A percentile compares a stretch with the other conserved stretches of the same genome.
Conservation (phyloP, 2,888 invertebrate genomes). For the Dimorphilus gyrociliatus region DNA sequence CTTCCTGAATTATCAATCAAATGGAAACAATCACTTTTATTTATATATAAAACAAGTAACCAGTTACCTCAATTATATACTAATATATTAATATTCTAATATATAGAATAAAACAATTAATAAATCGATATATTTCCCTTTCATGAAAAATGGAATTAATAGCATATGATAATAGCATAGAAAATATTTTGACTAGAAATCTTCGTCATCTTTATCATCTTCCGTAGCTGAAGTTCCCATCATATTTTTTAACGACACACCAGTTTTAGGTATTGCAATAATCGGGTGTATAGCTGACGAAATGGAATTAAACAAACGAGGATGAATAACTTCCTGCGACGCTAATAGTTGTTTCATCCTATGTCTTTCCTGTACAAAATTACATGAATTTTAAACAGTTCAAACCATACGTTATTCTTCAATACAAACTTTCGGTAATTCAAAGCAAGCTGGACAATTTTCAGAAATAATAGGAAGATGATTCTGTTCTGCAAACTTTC, state of each 20-base stretch:
- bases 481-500: constrained; percentile 55
- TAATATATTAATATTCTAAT: too few relatives aligned
- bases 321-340: constrained; percentile 57
- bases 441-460: constrained; percentile 44
- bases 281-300: constrained; percentile 60
- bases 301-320: constrained; percentile 55
- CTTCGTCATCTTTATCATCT: not conserved
- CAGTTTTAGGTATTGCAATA: constrained; percentile 41
- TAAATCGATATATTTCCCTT: too few relatives aligned
- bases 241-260: constrained; percentile 10
- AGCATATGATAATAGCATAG: too few relatives aligned
- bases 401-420: too few relatives aligned
- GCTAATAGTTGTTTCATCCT: constrained; percentile 52
- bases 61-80: too few relatives aligned
- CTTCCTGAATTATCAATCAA: too few relatives aligned
- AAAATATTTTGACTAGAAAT: too few relatives aligned
- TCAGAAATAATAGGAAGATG: constrained; percentile 54
- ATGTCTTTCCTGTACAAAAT: constrained; percentile 44
- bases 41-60: too few relatives aligned
- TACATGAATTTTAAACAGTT: too few relatives aligned
- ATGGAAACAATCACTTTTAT: too few relatives aligned
- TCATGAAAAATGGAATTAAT: too few relatives aligned
- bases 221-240: not conserved
- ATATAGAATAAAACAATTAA: too few relatives aligned
- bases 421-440: constrained; percentile 42